phyloP scores from a whole-genome alignment of 2,888 invertebrate species.

The Leptarthrus brevirostris region DNA sequence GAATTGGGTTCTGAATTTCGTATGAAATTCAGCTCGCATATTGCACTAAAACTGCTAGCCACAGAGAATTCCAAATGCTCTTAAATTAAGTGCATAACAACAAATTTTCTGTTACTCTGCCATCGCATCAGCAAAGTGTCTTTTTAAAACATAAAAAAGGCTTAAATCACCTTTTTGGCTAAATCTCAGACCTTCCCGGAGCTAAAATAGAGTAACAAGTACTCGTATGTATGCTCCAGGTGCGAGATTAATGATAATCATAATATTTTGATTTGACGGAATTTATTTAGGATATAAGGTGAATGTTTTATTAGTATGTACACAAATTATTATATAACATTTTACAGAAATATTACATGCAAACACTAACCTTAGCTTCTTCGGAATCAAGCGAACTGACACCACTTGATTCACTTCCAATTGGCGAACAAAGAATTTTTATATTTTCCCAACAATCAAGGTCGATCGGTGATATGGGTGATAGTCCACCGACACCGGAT shows the following conservation, averaged over 20 bases:
- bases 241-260: constrained; percentile 48
- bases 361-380: constrained; percentile 56
- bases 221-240: constrained; percentile 49
- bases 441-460: constrained; percentile 58
- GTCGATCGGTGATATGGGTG: constrained; percentile 57
- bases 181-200: constrained; percentile 49
- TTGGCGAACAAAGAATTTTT: constrained; percentile 61
- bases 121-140: constrained; percentile 36
- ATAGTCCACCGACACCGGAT: constrained; percentile 65
- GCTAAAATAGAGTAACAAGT: constrained; percentile 13
- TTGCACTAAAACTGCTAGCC: constrained; percentile 50
- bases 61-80: constrained; percentile 35
- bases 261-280: background rate
- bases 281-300: background rate
- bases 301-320: too few species aligned
- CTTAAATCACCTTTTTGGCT: background rate
- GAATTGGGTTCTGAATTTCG: constrained; percentile 50
- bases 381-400: constrained; percentile 71
- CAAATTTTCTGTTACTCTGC: constrained; percentile 48
- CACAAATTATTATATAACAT: background rate
- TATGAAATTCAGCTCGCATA: constrained; percentile 47
- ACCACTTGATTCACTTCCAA: constrained; percentile 74
- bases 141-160: constrained; percentile 38
- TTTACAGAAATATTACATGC: background rate
- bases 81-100: background rate